phyloP scores from a whole-genome alignment of 2,113 vertebrate species.

The Alethe castanea region DNA sequence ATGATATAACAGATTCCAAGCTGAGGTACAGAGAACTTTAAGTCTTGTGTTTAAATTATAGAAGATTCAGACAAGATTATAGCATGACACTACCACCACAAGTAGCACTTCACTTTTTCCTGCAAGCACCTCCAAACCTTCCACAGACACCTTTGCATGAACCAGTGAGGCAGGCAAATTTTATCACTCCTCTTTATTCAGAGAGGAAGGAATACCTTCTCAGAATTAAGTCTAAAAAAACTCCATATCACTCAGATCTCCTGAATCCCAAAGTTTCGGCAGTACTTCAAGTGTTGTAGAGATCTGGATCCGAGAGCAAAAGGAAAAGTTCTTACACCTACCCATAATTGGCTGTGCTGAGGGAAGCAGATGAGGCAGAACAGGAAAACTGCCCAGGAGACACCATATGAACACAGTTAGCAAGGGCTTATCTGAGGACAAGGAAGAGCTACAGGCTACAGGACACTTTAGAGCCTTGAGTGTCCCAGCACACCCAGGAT shows the following conservation, averaged over 20 bases:
- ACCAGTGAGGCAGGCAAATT: not conserved
- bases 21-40: not conserved
- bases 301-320: not conserved
- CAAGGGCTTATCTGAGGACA: not conserved
- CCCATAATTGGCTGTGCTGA: not conserved
- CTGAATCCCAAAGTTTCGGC: not conserved
- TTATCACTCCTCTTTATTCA: not conserved
- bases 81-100: not conserved
- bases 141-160: not conserved
- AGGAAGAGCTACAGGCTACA: not conserved
- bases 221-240: not conserved
- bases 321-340: not conserved
- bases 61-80: not conserved
- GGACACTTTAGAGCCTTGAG: accelerated
- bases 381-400: not conserved
- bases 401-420: not conserved
- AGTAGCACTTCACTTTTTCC: not conserved
- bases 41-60: not conserved
- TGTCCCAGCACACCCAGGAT: not conserved
- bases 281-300: not conserved
- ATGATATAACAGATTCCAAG: not conserved
- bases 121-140: not conserved
- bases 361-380: not conserved
- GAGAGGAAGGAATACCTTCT: not conserved
- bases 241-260: not conserved